Conservation (phyloP, 2,797 vertebrate genomes). For the Aselliscus stoliczkanus region DNA sequence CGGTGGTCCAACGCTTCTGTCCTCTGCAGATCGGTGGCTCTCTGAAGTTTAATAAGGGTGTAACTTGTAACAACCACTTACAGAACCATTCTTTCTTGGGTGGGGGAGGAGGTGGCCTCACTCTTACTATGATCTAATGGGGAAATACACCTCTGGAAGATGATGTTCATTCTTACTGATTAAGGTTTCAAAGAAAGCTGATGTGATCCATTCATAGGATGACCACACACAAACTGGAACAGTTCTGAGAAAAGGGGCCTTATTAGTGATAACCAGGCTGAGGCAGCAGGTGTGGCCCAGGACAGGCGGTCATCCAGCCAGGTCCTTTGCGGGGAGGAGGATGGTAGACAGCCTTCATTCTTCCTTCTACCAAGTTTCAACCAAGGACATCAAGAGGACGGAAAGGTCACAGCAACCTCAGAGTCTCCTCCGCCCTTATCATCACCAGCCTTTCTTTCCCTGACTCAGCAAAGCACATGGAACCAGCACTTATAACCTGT, state of each 20-base stretch:
- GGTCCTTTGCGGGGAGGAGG: background rate
- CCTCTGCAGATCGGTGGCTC: background rate
- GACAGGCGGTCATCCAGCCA: background rate
- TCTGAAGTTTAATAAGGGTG: background rate
- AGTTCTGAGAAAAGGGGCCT: background rate
- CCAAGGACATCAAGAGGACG: background rate
- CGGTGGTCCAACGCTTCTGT: background rate
- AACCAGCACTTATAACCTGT: background rate
- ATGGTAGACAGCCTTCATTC: background rate
- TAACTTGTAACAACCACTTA: background rate
- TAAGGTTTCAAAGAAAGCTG: slow-evolving; percentile 19
- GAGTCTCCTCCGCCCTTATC: background rate
- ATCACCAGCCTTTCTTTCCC: background rate
- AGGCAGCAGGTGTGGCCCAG: background rate
- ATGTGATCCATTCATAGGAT: background rate
- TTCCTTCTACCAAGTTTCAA: background rate
- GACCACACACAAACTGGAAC: background rate
- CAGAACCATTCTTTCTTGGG: background rate
- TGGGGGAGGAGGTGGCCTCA: background rate
- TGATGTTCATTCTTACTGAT: background rate
- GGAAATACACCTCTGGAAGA: background rate
- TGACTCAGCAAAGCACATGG: background rate
- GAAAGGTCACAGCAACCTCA: background rate
- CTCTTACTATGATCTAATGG: background rate
- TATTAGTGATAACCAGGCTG: background rate